Conservation (phyloP, 2,888 invertebrate genomes). For the Leptothorax acervorum region DNA sequence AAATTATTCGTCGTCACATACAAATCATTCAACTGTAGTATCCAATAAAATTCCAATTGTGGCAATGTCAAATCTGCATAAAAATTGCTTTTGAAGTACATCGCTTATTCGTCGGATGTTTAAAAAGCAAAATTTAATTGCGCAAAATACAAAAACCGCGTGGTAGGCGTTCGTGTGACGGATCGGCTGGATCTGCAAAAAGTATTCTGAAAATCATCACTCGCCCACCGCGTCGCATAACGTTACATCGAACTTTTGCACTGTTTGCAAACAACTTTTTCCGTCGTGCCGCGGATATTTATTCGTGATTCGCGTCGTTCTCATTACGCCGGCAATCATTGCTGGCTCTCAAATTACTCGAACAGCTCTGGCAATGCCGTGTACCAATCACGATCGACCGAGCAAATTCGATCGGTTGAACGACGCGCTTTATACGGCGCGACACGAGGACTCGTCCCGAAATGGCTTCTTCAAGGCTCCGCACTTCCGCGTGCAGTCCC, state of each 20-base stretch:
- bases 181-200: background rate
- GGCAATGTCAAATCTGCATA: conserved; percentile 18
- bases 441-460: conserved; percentile 75
- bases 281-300: conserved; percentile 22
- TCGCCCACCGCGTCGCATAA: background rate
- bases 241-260: conserved; percentile 13
- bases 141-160: background rate
- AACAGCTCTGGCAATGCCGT: conserved; percentile 25
- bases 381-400: conserved; percentile 56
- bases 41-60: background rate
- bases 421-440: conserved; percentile 73
- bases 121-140: background rate
- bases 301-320: conserved; percentile 23
- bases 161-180: background rate
- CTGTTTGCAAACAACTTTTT: conserved; percentile 64
- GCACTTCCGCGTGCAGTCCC: conserved; percentile 76
- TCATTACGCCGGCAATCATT: conserved; percentile 10
- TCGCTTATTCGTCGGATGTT: background rate
- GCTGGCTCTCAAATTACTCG: conserved; percentile 30
- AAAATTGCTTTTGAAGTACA: background rate
- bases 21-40: background rate
- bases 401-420: conserved; percentile 56
- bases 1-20: conserved; percentile 1
- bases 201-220: background rate
- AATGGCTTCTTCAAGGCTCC: conserved; percentile 79